phyloP scores from a whole-genome alignment of 2,113 vertebrate genomes.

The Calidris pygmaea region DNA sequence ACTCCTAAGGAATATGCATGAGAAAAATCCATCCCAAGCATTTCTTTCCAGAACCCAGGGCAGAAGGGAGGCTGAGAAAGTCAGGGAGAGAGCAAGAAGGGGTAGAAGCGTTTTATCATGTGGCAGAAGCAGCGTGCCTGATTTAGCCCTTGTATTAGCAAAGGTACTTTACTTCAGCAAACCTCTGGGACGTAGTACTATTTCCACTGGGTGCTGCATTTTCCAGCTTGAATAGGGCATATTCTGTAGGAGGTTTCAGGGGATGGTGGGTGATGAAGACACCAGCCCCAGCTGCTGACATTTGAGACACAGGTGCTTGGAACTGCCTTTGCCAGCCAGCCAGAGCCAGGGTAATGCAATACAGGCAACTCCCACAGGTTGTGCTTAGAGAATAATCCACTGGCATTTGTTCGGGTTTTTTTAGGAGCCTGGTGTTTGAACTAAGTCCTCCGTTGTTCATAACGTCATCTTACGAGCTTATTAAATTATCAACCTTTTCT shows the following conservation, averaged over 20 bases:
- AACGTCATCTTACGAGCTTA: neutral
- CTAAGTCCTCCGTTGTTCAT: neutral
- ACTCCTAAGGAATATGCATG: neutral
- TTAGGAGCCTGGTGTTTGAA: neutral
- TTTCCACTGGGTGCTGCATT: neutral
- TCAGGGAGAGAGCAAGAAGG: neutral
- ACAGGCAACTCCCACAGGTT: neutral
- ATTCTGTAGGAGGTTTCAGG: neutral
- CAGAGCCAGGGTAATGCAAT: neutral
- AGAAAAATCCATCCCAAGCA: neutral
- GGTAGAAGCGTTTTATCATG: neutral
- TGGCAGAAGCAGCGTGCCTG: neutral
- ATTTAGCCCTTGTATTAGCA: neutral
- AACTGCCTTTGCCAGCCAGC: neutral
- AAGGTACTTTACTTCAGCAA: neutral
- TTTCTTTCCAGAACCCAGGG: neutral
- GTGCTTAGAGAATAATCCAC: neutral
- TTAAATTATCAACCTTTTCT: neutral
- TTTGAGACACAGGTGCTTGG: constrained; percentile 10
- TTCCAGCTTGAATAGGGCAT: neutral
- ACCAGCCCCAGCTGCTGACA: neutral
- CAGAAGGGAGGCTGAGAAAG: neutral
- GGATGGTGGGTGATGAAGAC: neutral
- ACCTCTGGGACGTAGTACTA: neutral
- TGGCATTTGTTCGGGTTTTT: neutral